Percentiles rank a stretch among this genome's conserved stretches.
Conservation (phyloP, 2,888 invertebrate genomes). For the Platerodrilus igneus region DNA sequence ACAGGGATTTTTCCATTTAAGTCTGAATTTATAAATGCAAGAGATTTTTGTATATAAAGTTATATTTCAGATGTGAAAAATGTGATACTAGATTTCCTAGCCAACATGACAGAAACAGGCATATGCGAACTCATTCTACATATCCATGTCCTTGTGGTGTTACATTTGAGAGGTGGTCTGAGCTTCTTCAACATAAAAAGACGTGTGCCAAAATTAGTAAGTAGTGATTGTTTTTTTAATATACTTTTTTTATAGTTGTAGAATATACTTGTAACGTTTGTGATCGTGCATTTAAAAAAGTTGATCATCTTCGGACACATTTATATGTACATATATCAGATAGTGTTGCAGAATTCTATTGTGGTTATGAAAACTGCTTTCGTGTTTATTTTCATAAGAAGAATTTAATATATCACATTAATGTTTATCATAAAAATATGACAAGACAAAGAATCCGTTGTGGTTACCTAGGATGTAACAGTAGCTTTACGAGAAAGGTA, state of each 20-base stretch:
- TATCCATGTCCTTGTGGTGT: constrained; percentile 38
- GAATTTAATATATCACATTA: constrained; percentile 34
- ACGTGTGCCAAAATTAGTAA: constrained; percentile 26
- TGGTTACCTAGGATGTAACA: constrained; percentile 27
- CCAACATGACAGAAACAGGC: constrained; percentile 31
- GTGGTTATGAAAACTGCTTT: constrained; percentile 34
- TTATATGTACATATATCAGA: constrained; percentile 24
- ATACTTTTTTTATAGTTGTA: constrained; percentile 21
- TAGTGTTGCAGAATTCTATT: constrained; percentile 28
- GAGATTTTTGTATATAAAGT: constrained; percentile 6
- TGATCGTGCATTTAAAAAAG: constrained; percentile 29
- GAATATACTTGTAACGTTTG: constrained; percentile 33
- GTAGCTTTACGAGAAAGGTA: constrained; percentile 22
- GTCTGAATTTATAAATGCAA: constrained; percentile 10
- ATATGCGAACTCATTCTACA: constrained; percentile 34
- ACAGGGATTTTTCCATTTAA: constrained; percentile 23
- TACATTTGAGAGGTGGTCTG: constrained; percentile 35
- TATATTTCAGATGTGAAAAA: constrained; percentile 31
- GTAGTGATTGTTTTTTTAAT: constrained; percentile 8
- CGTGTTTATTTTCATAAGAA: constrained; percentile 34
- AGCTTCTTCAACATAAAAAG: constrained; percentile 32
- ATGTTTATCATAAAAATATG: constrained; percentile 30
- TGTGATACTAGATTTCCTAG: constrained; percentile 33
- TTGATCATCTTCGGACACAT: constrained; percentile 30
- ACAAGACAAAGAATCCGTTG: constrained; percentile 23